Conservation (phyloP, 2,888 invertebrate genomes). For the Actias luna region DNA sequence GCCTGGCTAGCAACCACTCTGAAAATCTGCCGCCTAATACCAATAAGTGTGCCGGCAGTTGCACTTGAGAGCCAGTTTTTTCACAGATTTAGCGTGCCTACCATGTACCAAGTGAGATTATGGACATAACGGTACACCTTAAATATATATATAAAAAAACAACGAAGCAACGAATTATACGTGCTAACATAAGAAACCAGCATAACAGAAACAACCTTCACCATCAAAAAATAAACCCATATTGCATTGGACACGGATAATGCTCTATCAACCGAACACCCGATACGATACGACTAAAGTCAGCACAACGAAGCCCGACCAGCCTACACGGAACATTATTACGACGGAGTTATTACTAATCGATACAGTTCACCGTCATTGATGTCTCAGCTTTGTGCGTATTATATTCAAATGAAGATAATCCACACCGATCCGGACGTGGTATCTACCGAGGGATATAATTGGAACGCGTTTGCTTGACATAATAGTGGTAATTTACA, state of each 20-base stretch:
- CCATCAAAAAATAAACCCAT: not conserved
- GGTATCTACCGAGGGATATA: not conserved
- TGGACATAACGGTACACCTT: too few species aligned
- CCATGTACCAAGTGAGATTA: too few species aligned
- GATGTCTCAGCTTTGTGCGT: constrained; percentile 1
- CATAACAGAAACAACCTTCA: too few species aligned
- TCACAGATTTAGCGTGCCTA: too few species aligned
- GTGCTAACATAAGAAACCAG: too few species aligned
- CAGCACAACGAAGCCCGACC: not conserved
- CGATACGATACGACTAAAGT: not conserved
- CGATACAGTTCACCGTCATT: constrained; percentile 1
- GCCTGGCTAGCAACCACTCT: too few species aligned
- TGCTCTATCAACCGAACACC: not conserved
- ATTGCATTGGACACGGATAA: not conserved
- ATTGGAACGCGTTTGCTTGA: not conserved
- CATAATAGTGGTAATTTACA: not conserved
- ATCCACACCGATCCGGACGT: not conserved
- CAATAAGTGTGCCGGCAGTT: too few species aligned
- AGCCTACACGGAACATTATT: not conserved
- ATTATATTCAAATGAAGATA: constrained; percentile 9
- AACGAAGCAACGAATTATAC: too few species aligned
- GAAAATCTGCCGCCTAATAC: too few species aligned
- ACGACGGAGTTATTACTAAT: not conserved
- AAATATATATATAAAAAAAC: too few species aligned
- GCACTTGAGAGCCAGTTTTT: too few species aligned